Evolutionary conservation across 2,888 invertebrate genomes (phyloP), one percentile per base, ranked within the genome.

Genomic region (Pyrrhosoma nymphula): DNA sequence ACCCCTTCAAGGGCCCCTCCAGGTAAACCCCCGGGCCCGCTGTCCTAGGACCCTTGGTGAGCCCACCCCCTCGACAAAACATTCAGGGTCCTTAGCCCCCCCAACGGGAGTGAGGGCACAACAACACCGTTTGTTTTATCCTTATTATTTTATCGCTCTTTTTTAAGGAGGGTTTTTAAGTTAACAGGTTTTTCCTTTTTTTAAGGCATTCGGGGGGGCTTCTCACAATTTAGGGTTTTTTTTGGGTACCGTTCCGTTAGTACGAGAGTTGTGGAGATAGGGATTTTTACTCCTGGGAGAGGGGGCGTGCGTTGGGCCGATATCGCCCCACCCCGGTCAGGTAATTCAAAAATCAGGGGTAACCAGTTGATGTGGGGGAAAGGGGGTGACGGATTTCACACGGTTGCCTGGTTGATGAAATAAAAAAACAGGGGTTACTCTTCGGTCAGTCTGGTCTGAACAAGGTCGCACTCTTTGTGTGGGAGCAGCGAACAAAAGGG

Each of bases 321-420:
- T 16, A 82, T 82, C 82, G 82, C 82, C 82, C 82, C 35, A n/a
- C 82, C 82, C 82, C 82, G 35, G 82, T 82, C 82, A 35, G 26
- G 14, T 35, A n/a, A 8, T 47, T 26, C 3, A 69, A 69, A 69
- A 69, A 69, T 69, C 47, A 60, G 16, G 23, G 82, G 30, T 30
- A 12, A 26, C 26, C n/a, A 26, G 69, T 69, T 69, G 69, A 69
- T 12, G 69, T 4, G 69, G 69, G 69, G 35, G 35, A 16, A 26
- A 35, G 16, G 82, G 69, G 26, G 10, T 69, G 69, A 10, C 3
- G 16, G 16, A 60, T 60, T 26, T 26, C 69, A 69, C 69, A 69
- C 69, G 8, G 23, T 20, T 60, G 60, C 60, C 16, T 20, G 6
- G 20, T 60, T 60, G 69, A 10, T 1, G 26, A 69, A 69, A 69